These are phyloP conservation scores for Psittacula echo DNA, from an alignment of 2,797 vertebrate genomes.

Conservation along the genomic window DNA sequence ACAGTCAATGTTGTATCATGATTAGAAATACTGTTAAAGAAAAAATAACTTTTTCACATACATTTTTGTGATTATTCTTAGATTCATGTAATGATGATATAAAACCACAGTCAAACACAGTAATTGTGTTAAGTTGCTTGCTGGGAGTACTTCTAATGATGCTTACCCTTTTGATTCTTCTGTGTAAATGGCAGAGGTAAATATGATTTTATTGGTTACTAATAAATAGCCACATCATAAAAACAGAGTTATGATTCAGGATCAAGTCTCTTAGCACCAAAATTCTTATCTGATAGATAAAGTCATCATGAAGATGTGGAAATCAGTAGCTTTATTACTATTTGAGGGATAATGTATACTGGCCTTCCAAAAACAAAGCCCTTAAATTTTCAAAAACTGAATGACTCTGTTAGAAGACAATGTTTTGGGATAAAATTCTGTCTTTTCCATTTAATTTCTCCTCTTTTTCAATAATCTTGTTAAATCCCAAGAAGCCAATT, in stretches of 20 bases:
- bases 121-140: conserved; percentile 2
- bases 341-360: not conserved
- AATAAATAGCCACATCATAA: not conserved
- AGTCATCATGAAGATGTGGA: not conserved
- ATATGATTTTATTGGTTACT: not conserved
- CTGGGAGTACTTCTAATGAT: conserved; percentile 48
- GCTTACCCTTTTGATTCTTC: conserved; percentile 48
- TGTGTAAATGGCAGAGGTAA: conserved; percentile 74
- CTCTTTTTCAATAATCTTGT: not conserved
- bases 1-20: not conserved
- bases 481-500: not conserved
- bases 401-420: not conserved
- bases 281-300: not conserved
- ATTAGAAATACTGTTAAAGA: not conserved
- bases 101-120: not conserved
- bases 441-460: not conserved
- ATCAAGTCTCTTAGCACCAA: not conserved
- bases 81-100: conserved; percentile 54
- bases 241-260: not conserved
- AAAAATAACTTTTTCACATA: not conserved
- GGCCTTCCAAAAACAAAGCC: not conserved
- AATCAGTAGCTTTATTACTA: not conserved
- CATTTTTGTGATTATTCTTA: conserved; percentile 41
- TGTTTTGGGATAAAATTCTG: not conserved
- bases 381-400: not conserved